Percentiles rank a stretch among this genome's conserved stretches.
Conservation (phyloP, 2,797 vertebrate species). For the Austrolebias charrua region DNA sequence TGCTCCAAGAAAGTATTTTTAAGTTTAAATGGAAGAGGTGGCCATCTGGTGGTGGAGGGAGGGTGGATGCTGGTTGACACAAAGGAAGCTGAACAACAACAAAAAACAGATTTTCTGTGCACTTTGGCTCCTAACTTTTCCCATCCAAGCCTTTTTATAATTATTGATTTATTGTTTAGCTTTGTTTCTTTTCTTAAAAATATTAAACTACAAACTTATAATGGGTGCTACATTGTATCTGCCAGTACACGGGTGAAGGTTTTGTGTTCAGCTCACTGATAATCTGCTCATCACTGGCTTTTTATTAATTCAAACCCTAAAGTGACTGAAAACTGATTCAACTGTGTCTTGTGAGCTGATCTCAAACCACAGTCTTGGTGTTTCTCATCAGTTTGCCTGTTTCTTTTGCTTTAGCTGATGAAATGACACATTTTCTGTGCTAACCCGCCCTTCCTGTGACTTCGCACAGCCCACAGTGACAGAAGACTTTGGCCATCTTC, state of each 20-base stretch:
- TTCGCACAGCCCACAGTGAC: conserved; percentile 80
- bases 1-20: neutral
- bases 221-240: neutral
- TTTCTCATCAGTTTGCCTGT: conserved; percentile 8
- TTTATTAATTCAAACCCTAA: neutral
- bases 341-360: conserved; percentile 34
- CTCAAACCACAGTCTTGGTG: conserved; percentile 28
- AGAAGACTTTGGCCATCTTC: conserved; percentile 87
- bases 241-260: conserved; percentile 21
- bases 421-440: neutral
- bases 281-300: neutral
- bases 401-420: neutral
- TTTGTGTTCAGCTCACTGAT: conserved; percentile 54
- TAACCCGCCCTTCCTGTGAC: conserved; percentile 47
- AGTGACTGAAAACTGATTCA: neutral
- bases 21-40: conserved; percentile 67
- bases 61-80: conserved; percentile 25
- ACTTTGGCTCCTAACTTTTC: conserved; percentile 17
- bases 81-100: conserved; percentile 10
- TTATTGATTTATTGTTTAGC: neutral
- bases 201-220: neutral
- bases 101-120: neutral
- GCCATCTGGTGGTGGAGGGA: conserved; percentile 73
- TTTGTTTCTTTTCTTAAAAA: too few relatives aligned
- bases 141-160: neutral